These are phyloP conservation scores for Melanaphis sacchari DNA, from an alignment of 1,140 invertebrate species.

Conservation along the genomic window DNA sequence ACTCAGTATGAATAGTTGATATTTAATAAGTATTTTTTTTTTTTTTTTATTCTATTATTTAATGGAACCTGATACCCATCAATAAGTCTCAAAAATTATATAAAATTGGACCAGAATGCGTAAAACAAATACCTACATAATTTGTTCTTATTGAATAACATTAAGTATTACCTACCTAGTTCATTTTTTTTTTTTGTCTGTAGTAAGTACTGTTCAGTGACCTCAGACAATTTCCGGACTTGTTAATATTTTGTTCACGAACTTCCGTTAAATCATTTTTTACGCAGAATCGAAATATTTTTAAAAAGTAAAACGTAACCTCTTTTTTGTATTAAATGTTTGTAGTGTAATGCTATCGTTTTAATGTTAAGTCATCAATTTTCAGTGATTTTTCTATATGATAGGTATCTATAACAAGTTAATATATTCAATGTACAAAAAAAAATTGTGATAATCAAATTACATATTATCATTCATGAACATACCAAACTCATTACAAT, in stretches of 20 bases:
- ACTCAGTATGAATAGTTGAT: not conserved
- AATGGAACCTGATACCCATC: not conserved
- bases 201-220: slow-evolving; percentile 6
- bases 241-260: slow-evolving; percentile 16
- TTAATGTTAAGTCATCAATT: not conserved
- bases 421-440: slow-evolving; percentile 2
- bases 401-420: not conserved
- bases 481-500: slow-evolving; percentile 15
- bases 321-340: not conserved
- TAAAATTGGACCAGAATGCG: not conserved
- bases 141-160: not conserved
- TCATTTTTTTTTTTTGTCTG: not conserved
- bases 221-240: not conserved
- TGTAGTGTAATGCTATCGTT: not conserved
- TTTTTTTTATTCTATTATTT: not conserved
- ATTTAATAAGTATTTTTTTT: not conserved
- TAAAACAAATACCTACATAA: not conserved
- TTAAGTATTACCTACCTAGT: not conserved
- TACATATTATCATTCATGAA: slow-evolving; percentile 25
- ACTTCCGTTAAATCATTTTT: slow-evolving; percentile 23
- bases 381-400: not conserved
- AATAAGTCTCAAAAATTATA: not conserved
- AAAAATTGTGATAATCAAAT: not conserved
- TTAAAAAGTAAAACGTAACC: not conserved
- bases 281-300: not conserved